Evolutionary conservation across 2,113 vertebrate species (phyloP).

Genomic region (Apodemus speciosus): DNA sequence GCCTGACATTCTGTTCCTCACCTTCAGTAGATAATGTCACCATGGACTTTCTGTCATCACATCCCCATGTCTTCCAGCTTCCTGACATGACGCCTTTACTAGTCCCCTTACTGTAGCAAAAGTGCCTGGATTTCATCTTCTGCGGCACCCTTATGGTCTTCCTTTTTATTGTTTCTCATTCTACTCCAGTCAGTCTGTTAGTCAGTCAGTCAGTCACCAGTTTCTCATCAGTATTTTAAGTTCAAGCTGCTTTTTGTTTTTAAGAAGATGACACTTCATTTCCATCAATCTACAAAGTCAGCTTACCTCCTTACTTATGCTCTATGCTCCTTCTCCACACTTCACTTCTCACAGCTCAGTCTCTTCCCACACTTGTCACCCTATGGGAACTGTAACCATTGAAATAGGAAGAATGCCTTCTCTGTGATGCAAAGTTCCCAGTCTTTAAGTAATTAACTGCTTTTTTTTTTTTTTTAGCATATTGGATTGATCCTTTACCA

Average conservation of each 20-base stretch:
- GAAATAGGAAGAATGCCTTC: no score
- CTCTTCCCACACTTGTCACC: neutral
- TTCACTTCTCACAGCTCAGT: neutral
- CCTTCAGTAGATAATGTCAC: neutral
- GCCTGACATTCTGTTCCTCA: neutral
- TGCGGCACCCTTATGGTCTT: neutral
- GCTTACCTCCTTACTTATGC: neutral
- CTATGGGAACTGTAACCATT: no score
- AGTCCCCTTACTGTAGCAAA: neutral
- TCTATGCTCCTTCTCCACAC: neutral
- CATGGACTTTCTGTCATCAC: neutral
- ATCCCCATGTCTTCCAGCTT: neutral
- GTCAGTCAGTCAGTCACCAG: neutral
- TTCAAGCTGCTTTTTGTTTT: neutral
- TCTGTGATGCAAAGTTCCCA: no score
- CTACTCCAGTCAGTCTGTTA: neutral
- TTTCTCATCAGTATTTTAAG: neutral
- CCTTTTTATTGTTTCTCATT: neutral
- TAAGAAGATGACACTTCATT: slow-evolving; percentile 5
- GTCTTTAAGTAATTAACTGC: no score
- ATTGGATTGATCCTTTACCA: no score
- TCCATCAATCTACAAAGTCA: neutral
- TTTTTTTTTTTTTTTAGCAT: no score
- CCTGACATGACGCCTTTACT: neutral
- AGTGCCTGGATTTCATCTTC: neutral